Evolutionary conservation across 2,113 vertebrate genomes (phyloP).

Genomic region (Tricholaema leucomelas): DNA sequence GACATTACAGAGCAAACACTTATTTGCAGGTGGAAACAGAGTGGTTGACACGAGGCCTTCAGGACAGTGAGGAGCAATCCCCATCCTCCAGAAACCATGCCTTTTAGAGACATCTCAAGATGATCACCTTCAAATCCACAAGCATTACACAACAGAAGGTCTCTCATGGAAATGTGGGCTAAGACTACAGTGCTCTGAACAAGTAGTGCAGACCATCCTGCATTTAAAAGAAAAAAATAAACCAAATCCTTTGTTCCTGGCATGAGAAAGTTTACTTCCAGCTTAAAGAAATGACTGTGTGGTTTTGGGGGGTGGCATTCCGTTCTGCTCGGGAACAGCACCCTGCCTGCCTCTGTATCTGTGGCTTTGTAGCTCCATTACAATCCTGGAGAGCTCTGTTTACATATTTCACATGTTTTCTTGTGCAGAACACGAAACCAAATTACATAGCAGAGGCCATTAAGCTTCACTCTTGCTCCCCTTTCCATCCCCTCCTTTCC

Average conservation of each 20-base stretch:
- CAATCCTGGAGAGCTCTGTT: slow-evolving; percentile 71
- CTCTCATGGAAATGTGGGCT: slow-evolving; percentile 4
- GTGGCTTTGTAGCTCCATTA: slow-evolving; percentile 66
- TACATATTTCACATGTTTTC: slow-evolving; percentile 82
- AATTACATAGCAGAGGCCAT: slow-evolving; percentile 72
- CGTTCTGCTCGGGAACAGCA: slow-evolving; percentile 55
- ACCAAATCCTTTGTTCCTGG: slow-evolving; percentile 38
- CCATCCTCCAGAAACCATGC: neutral
- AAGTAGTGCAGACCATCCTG: slow-evolving; percentile 39
- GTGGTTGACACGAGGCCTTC: neutral
- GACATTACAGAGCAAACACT: neutral
- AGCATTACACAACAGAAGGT: slow-evolving; percentile 19
- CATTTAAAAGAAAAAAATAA: slow-evolving; percentile 18
- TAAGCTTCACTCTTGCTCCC: slow-evolving; percentile 42
- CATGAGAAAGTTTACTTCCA: slow-evolving; percentile 80
- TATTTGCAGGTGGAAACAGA: neutral
- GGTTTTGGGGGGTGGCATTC: slow-evolving; percentile 76
- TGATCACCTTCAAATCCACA: neutral
- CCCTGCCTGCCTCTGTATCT: slow-evolving; percentile 65
- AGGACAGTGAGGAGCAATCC: neutral
- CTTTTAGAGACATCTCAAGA: slow-evolving; percentile 33
- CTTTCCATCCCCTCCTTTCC: slow-evolving; percentile 23
- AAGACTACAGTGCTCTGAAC: neutral
- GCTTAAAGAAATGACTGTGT: slow-evolving; percentile 71
- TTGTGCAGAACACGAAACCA: slow-evolving; percentile 77